Evolutionary conservation across 1,140 invertebrate species (phyloP).

Genomic region (Lepidotrigona ventralis): DNA sequence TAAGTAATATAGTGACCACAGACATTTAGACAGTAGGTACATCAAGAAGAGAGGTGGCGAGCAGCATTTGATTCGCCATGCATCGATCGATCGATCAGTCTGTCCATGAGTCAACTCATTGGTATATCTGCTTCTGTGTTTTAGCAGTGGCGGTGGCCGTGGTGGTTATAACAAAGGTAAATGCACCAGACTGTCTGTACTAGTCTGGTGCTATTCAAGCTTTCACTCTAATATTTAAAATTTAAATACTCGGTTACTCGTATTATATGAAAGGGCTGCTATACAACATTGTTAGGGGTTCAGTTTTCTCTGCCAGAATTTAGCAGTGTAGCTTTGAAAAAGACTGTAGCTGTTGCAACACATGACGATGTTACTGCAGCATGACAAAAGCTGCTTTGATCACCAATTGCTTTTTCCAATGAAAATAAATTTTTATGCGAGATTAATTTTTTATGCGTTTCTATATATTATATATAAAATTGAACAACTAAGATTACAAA

Average conservation of each 20-base stretch:
- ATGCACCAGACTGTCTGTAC: constrained; percentile 85
- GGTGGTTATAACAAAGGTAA: constrained; percentile 94
- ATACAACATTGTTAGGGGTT: constrained; percentile 62
- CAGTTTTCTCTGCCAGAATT: constrained; percentile 24
- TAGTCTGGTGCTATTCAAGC: constrained; percentile 84
- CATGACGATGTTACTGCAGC: constrained; percentile 20
- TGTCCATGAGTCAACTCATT: constrained; percentile 81
- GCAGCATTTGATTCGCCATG: constrained; percentile 83
- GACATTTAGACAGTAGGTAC: constrained; percentile 82
- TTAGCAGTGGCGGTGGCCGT: constrained; percentile 91
- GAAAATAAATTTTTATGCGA: background rate
- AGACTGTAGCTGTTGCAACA: background rate
- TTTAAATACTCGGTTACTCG: constrained; percentile 79
- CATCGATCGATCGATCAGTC: constrained; percentile 85
- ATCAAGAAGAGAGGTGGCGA: constrained; percentile 83
- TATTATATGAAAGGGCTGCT: constrained; percentile 79
- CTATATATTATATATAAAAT: background rate
- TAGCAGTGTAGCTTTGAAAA: constrained; percentile 9
- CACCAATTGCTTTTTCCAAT: constrained; percentile 67
- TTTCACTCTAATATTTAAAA: constrained; percentile 84
- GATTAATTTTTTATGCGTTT: background rate
- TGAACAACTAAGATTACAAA: no score
- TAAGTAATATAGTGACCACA: constrained; percentile 79
- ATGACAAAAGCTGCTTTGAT: constrained; percentile 47
- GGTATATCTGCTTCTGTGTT: constrained; percentile 86